These are phyloP conservation scores for Euplexia lucipara DNA, from an alignment of 2,888 invertebrate species.

Conservation along the genomic window DNA sequence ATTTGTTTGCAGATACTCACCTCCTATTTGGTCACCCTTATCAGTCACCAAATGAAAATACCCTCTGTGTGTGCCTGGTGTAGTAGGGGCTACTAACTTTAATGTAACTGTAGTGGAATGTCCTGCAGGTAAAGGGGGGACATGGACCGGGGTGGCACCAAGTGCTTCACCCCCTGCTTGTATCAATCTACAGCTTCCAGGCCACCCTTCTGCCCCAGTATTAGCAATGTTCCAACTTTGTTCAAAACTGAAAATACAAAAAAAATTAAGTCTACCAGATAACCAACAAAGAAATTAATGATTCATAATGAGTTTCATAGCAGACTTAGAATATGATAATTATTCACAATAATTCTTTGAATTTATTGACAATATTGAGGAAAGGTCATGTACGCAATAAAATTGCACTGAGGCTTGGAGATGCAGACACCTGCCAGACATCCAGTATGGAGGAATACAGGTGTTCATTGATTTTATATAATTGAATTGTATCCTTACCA, in stretches of 20 bases:
- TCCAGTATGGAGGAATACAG: too few relatives aligned
- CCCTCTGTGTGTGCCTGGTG: constrained; percentile 94
- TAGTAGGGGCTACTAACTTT: constrained; percentile 95
- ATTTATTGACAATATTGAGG: neutral
- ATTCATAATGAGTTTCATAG: neutral
- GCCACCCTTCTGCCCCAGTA: constrained; percentile 97
- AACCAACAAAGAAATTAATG: constrained; percentile 1
- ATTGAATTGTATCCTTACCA: constrained; percentile 79
- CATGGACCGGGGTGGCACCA: constrained; percentile 89
- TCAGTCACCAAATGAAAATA: constrained; percentile 97
- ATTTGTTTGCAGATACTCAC: constrained; percentile 89
- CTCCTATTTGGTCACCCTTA: constrained; percentile 97
- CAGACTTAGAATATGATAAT: neutral
- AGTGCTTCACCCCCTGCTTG: constrained; percentile 92
- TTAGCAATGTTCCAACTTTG: constrained; percentile 98
- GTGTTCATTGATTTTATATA: too few relatives aligned
- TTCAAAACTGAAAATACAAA: constrained; percentile 91
- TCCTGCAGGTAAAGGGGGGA: constrained; percentile 94
- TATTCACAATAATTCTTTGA: constrained; percentile 2
- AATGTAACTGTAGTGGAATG: constrained; percentile 94
- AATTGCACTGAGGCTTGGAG: neutral
- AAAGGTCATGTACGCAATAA: constrained; percentile 13
- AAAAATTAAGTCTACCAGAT: neutral
- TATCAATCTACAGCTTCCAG: constrained; percentile 94
- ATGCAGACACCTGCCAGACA: too few relatives aligned